These are phyloP conservation scores for Intellagama lesueurii DNA, from an alignment of 2,797 vertebrate species.

Conservation along the genomic window DNA sequence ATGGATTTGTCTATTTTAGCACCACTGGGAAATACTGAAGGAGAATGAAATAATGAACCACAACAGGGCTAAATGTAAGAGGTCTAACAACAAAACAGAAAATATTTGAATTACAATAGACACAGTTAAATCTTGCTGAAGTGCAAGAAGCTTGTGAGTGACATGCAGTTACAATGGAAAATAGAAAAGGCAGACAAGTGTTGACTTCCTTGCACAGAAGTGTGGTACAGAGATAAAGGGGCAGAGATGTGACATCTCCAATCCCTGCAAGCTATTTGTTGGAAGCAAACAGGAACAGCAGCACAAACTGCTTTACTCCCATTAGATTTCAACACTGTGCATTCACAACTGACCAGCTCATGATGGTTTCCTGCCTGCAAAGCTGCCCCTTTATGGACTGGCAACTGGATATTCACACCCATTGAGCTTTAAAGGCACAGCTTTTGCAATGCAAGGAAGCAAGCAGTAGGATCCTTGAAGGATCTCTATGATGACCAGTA, in stretches of 20 bases:
- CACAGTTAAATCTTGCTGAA: background rate
- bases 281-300: background rate
- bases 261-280: background rate
- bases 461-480: no score
- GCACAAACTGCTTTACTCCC: background rate
- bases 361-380: background rate
- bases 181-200: background rate
- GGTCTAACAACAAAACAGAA: constrained; percentile 21
- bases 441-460: background rate
- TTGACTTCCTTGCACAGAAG: background rate
- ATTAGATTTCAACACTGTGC: no score
- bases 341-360: background rate
- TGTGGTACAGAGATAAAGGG: background rate
- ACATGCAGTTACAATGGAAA: background rate
- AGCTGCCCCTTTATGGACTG: background rate
- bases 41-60: constrained; percentile 6
- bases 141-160: background rate
- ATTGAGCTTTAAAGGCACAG: background rate
- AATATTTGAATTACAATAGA: constrained; percentile 11
- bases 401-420: background rate
- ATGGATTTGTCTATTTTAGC: background rate
- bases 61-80: background rate
- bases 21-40: constrained; percentile 1
- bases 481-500: no score
- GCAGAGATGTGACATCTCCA: background rate